Evolutionary conservation across 2,797 vertebrate species (phyloP), one percentile per base, ranked within the genome.

Genomic region (Gambelia wislizenii): DNA sequence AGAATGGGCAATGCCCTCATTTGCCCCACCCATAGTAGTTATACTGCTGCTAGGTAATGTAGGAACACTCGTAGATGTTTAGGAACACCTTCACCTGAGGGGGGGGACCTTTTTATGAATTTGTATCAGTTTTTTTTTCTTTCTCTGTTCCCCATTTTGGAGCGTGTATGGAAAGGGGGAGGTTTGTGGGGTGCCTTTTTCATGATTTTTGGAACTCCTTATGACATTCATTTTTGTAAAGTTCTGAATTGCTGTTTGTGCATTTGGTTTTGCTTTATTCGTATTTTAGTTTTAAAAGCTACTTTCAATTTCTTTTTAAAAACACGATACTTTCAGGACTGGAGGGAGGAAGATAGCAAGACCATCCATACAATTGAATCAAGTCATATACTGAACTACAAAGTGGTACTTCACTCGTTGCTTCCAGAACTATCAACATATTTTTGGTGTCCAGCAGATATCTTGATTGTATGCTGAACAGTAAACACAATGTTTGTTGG

Each of bases 391-490:
- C 5, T 64, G 39, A 16, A 64, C 8, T 49, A 25, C 39, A 61
- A 4, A 49, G 47, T 49, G 61, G 10, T 49, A 52, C 44, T 49
- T 49, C 67, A 14, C 1, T 76, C 81, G 69, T 36, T 36, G 49
- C 89, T 93, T 91, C 39, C 64, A 47, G 86, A 92, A 77, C 4
- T 20, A 47, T 72, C 69, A 39, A 81, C 52, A 49, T 0, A 3
- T 0, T 0, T 36, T 0, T 36, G 85, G 72, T 6, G 47, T 20
- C 27, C 16, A 10, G 9, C 42, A 90, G 87, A 80, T 91, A 27
- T 76, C 6, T 56, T 93, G 0, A 30, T 90, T 54, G 86, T 2
- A 33, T 70, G 44, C 69, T 82, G 82, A 89, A 91, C 10, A 87
- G n/a, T 14, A n/a, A 64, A 33, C 0, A 0, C 54, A 79, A 4